Evolutionary conservation across 2,797 vertebrate species (phyloP), one percentile per base, ranked within the genome.

Genomic region (Bradypodion ventrale): DNA sequence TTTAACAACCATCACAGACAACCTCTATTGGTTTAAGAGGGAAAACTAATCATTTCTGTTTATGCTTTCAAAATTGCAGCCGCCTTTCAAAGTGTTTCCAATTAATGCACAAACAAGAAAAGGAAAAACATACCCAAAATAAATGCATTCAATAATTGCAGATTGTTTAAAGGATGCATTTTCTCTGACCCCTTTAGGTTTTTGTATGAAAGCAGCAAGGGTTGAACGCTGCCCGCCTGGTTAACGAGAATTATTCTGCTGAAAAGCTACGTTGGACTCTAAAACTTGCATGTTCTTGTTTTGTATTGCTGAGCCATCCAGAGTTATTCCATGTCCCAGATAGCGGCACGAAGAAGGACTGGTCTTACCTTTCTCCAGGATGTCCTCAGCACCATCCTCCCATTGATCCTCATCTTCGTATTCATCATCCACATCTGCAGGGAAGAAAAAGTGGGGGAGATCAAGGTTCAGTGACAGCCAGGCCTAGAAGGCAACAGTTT

Each of bases 321-420:
- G 37, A 46, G 21, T 65, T 23, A 60, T 63, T 75, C 72, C 12
- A 37, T 23, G 42, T 42, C 65, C 52, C 46, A 68, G 77, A 13
- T 19, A 23, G 3, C 12, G 16, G 15, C 37, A 29, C 25, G 32
- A 25, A n/a, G 8, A 27, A 75, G 52, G 85, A 69, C 80, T 37
- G 76, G 16, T 60, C 79, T 89, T 82, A 98, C 98, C 98, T 97
- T 99, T 99, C 93, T 99, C 98, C 88, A 99, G 90, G 83, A 99
- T 98, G 83, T 98, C 98, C 85, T 98, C 98, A 0, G 97, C 98
- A 35, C 97, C 98, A 0, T 98, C 98, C 75, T 98, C 98, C 97
- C 97, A 99, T 65, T 97, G 97, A 85, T 99, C 98, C 68, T 98
- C 98, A 0, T 99, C 98, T 85, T 99, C 98, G 19, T 99, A 98